phyloP scores from a whole-genome alignment of 2,888 invertebrate species.

The Cyrtodaria siliqua region DNA sequence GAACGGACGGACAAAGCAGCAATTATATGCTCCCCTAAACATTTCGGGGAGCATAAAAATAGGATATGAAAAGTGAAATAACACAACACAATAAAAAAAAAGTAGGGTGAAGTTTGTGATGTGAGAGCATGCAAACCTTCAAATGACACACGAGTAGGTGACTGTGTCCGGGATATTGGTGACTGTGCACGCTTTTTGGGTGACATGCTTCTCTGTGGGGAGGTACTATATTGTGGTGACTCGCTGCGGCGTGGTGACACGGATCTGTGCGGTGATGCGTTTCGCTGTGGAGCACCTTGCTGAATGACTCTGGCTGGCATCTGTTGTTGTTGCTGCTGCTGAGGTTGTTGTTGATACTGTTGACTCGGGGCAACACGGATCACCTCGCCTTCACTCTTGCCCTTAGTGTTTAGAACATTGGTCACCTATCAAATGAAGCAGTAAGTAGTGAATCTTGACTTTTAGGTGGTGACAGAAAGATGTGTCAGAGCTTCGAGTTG shows the following conservation, averaged over 20 bases:
- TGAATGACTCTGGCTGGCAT: background rate
- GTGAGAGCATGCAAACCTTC: slow-evolving; percentile 48
- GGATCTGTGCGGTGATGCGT: slow-evolving; percentile 20
- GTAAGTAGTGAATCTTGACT: too few relatives aligned
- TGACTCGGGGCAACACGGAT: slow-evolving; percentile 41
- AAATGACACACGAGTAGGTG: slow-evolving; percentile 64
- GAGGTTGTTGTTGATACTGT: slow-evolving; percentile 20
- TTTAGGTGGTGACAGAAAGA: too few relatives aligned
- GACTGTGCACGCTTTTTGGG: slow-evolving; percentile 44
- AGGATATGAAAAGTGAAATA: too few relatives aligned
- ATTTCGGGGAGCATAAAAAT: too few relatives aligned
- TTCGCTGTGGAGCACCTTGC: background rate
- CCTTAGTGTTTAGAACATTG: slow-evolving; percentile 60
- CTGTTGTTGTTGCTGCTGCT: slow-evolving; percentile 18
- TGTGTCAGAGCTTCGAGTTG: too few relatives aligned
- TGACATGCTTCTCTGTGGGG: background rate
- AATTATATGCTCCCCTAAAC: too few relatives aligned
- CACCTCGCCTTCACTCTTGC: slow-evolving; percentile 65
- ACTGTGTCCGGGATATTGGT: slow-evolving; percentile 41
- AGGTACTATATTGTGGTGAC: slow-evolving; percentile 33
- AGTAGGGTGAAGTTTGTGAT: background rate
- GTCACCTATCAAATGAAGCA: slow-evolving; percentile 31
- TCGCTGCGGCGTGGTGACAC: slow-evolving; percentile 32
- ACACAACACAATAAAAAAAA: too few relatives aligned
- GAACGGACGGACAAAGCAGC: too few relatives aligned